Percentiles rank a stretch among this genome's conserved stretches.
Evolutionary conservation across 53 echinoderm and acorn worm species (phyloP).

Genomic region (Apostichopus leukothele): DNA sequence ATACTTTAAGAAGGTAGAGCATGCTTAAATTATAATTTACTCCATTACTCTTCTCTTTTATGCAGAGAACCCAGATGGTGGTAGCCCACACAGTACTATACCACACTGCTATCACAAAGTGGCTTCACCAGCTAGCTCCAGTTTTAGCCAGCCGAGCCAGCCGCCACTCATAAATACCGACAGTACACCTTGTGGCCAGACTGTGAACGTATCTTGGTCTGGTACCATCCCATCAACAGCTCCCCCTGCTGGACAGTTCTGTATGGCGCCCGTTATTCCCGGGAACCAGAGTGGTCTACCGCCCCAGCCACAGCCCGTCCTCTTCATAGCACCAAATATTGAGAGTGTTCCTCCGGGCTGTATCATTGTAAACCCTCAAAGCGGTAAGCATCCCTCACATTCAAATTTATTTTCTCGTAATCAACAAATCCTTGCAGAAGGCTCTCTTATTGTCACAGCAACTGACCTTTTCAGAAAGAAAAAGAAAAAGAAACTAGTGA

Average conservation of each 20-base stretch:
- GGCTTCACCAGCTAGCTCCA: slow-evolving; percentile 64
- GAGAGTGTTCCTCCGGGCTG: slow-evolving; percentile 99
- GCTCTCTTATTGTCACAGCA: too few species aligned
- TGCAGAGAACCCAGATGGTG: not conserved
- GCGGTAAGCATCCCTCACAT: slow-evolving; percentile 54
- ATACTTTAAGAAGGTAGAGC: too few species aligned
- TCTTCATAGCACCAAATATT: slow-evolving; percentile 92
- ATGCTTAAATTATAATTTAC: too few species aligned
- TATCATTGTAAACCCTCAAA: slow-evolving; percentile 88
- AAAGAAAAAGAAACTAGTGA: too few species aligned
- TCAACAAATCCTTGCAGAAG: too few species aligned
- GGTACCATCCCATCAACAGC: slow-evolving; percentile 43
- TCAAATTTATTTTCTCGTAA: not conserved
- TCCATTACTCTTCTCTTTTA: not conserved
- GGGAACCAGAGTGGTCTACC: slow-evolving; percentile 65
- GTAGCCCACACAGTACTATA: slow-evolving; percentile 34
- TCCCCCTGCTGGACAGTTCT: slow-evolving; percentile 49
- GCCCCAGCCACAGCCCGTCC: slow-evolving; percentile 62
- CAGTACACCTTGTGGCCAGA: slow-evolving; percentile 9
- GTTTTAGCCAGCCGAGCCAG: slow-evolving; percentile 63
- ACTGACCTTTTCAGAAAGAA: too few species aligned
- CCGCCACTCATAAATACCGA: not conserved
- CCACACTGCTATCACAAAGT: slow-evolving; percentile 20
- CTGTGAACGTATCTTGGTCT: slow-evolving; percentile 37
- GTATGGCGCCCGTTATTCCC: slow-evolving; percentile 67